Evolutionary conservation across 2,113 vertebrate genomes (phyloP).

Genomic region (Probosciger aterrimus): DNA sequence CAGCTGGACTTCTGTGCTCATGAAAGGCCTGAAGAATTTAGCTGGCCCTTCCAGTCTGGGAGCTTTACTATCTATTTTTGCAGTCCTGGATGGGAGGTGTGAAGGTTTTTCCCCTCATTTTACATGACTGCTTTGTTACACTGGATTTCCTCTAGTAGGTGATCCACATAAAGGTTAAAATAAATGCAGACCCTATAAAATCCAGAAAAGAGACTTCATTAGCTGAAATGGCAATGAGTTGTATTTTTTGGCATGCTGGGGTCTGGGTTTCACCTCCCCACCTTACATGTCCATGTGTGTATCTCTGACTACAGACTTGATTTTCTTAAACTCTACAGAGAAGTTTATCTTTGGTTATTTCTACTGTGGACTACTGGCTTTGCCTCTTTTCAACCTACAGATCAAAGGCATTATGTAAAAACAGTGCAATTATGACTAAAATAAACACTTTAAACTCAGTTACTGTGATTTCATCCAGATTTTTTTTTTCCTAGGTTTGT

Average conservation of each 20-base stretch:
- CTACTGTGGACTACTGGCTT: slow-evolving; percentile 42
- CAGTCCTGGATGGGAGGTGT: not conserved
- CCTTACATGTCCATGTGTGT: not conserved
- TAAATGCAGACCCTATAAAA: not conserved
- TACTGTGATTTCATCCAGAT: slow-evolving; percentile 41
- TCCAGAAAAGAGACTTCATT: not conserved
- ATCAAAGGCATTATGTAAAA: slow-evolving; percentile 30
- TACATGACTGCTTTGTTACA: not conserved
- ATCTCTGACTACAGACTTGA: not conserved
- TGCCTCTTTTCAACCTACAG: slow-evolving; percentile 26
- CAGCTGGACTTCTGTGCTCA: not conserved
- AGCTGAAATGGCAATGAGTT: not conserved
- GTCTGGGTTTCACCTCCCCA: not conserved
- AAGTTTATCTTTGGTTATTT: slow-evolving; percentile 3
- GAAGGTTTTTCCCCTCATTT: not conserved
- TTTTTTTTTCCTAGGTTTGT: not conserved
- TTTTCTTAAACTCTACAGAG: not conserved
- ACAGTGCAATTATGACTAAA: slow-evolving; percentile 38
- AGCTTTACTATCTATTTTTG: not conserved
- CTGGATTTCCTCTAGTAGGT: not conserved
- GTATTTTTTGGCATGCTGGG: not conserved
- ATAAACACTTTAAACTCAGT: slow-evolving; percentile 40
- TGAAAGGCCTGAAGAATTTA: not conserved
- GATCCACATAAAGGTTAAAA: not conserved
- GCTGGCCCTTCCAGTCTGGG: not conserved